These are phyloP conservation scores for Girardia tigrina DNA, from an alignment of 2,888 invertebrate species.

Conservation along the genomic window DNA sequence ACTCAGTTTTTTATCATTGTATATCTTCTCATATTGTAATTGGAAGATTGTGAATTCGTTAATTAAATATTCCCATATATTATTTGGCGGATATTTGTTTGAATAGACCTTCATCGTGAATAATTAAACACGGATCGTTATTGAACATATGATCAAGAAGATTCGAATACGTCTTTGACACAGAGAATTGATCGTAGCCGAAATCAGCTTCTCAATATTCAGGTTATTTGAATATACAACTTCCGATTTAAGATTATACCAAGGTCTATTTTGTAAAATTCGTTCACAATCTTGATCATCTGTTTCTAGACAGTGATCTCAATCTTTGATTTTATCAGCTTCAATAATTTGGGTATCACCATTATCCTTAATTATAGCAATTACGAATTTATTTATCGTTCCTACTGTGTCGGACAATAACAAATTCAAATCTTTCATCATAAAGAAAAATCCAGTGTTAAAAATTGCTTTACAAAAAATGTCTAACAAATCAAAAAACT, in stretches of 20 bases:
- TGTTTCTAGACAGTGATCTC: not conserved
- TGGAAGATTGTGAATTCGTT: not conserved
- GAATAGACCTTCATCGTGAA: not conserved
- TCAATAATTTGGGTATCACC: not conserved
- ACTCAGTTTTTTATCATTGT: not conserved
- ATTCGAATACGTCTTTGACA: not conserved
- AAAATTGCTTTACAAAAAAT: no score
- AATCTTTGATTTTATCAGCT: constrained; percentile 19
- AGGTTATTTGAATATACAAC: not conserved
- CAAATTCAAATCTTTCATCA: no score
- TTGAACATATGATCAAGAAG: not conserved
- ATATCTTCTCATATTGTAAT: not conserved
- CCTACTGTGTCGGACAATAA: no score
- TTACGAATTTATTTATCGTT: no score
- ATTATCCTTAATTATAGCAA: no score
- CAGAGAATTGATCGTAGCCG: not conserved
- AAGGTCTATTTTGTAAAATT: not conserved
- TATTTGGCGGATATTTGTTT: not conserved
- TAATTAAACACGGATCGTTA: not conserved
- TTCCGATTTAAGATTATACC: not conserved
- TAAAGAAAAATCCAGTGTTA: no score
- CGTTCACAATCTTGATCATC: not conserved
- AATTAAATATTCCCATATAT: not conserved
- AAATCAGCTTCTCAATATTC: not conserved
- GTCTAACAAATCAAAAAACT: no score